phyloP scores from a whole-genome alignment of 35 echinoderm and acorn worm species.

The Apostichopus japonicus region DNA sequence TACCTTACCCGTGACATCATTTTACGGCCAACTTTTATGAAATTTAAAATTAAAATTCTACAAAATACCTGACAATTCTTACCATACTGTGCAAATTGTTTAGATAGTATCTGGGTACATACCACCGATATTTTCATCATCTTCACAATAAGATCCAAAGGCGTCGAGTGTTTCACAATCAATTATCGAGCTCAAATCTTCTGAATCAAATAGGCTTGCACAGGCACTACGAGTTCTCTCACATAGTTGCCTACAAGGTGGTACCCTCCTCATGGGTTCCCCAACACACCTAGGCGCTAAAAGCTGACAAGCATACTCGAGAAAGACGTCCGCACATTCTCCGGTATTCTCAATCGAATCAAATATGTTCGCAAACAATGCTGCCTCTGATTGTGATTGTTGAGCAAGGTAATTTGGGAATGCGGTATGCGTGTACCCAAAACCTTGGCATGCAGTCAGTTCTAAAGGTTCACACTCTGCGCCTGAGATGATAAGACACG shows the following conservation, averaged over 20 bases:
- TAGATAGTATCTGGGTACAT: neutral
- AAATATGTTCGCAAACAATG: neutral
- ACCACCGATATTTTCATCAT: neutral
- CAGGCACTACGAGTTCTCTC: neutral
- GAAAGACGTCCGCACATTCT: neutral
- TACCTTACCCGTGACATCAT: too few species aligned
- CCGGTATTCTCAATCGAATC: neutral
- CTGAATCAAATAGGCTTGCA: neutral
- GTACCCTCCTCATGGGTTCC: slow-evolving; percentile 29
- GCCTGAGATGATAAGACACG: too few species aligned
- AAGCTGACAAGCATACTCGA: slow-evolving; percentile 19
- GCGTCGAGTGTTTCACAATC: neutral
- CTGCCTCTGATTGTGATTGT: slow-evolving; percentile 2
- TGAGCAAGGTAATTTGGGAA: too few species aligned
- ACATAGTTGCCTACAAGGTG: neutral
- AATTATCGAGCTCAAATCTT: neutral
- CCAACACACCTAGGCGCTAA: slow-evolving; percentile 30
- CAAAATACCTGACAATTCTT: too few species aligned
- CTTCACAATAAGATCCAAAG: slow-evolving; percentile 23
- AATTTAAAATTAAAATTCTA: too few species aligned
- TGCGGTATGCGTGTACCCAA: too few species aligned
- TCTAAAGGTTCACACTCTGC: slow-evolving; percentile 30
- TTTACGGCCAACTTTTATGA: too few species aligned
- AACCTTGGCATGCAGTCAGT: neutral
- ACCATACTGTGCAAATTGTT: too few species aligned